A percentile compares a stretch with the other conserved stretches of the same genome.
Evolutionary conservation across 2,888 invertebrate genomes (phyloP).

Genomic region (Drosophila histrio): DNA sequence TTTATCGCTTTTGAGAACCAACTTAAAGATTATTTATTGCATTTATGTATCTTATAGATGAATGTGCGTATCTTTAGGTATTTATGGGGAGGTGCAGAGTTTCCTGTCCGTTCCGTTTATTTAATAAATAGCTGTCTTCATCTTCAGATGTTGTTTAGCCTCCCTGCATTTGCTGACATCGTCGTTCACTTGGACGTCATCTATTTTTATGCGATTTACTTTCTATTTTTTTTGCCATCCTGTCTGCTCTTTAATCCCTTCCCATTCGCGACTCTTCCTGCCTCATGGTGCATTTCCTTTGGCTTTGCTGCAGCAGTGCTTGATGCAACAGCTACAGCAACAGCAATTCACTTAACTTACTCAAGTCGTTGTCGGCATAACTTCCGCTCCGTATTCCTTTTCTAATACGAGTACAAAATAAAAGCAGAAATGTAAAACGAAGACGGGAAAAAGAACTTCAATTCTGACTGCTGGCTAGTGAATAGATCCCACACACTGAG

Average conservation of each 20-base stretch:
- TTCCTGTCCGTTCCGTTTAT: slow-evolving; percentile 24
- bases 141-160: slow-evolving; percentile 6
- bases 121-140: slow-evolving; percentile 47
- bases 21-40: background rate
- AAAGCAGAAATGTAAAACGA: background rate
- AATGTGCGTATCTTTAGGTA: background rate
- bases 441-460: slow-evolving; percentile 29
- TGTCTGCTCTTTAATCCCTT: slow-evolving; percentile 55
- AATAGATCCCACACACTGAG: slow-evolving; percentile 41
- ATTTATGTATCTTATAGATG: background rate
- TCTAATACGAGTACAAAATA: background rate
- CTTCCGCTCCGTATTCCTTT: slow-evolving; percentile 56
- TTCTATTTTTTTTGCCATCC: slow-evolving; percentile 27
- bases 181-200: slow-evolving; percentile 45
- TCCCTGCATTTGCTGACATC: slow-evolving; percentile 38
- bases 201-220: slow-evolving; percentile 44
- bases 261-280: slow-evolving; percentile 9
- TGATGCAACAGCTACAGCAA: slow-evolving; percentile 66
- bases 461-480: slow-evolving; percentile 24
- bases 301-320: slow-evolving; percentile 33
- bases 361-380: slow-evolving; percentile 79
- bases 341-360: slow-evolving; percentile 79
- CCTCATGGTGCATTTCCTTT: slow-evolving; percentile 52
- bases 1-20: background rate
- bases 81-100: too few species aligned